These are phyloP conservation scores for Pan paniscus DNA, from an alignment of 2,113 vertebrate species.

Conservation along the genomic window DNA sequence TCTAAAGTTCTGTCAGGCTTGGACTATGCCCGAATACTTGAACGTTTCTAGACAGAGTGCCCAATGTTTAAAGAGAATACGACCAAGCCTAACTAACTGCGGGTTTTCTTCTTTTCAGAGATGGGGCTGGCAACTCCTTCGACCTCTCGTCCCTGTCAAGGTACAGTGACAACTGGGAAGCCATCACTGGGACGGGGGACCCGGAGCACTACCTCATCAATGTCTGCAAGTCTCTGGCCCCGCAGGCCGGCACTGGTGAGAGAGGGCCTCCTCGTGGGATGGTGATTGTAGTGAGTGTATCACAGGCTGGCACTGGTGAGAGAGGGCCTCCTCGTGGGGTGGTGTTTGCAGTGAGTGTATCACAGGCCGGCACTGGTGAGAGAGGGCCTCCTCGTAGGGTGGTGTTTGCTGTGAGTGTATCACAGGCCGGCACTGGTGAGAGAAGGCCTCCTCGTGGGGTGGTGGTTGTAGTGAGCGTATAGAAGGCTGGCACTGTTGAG, in stretches of 20 bases:
- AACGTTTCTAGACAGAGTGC: fast-evolving
- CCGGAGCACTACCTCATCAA: slow-evolving; percentile 90
- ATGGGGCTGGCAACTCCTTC: slow-evolving; percentile 88
- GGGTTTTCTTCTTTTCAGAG: slow-evolving; percentile 81
- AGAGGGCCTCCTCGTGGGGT: neutral
- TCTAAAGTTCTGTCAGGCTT: fast-evolving
- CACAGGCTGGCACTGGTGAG: slow-evolving; percentile 86
- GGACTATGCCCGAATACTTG: fast-evolving
- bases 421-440: slow-evolving; percentile 86
- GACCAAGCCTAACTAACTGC: fast-evolving
- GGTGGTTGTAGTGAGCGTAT: neutral
- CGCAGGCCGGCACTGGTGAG: slow-evolving; percentile 86
- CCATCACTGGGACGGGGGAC: slow-evolving; percentile 75
- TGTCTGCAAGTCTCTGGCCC: slow-evolving; percentile 93
- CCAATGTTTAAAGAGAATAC: fast-evolving
- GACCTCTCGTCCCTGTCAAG: slow-evolving; percentile 93
- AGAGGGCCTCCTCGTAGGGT: neutral
- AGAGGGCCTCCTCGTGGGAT: neutral
- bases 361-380: slow-evolving; percentile 86
- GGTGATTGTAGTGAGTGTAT: neutral
- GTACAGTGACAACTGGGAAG: slow-evolving; percentile 92
- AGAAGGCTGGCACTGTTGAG: slow-evolving; percentile 85
- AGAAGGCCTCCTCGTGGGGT: neutral
- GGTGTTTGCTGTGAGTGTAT: neutral
- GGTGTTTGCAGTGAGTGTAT: neutral